Percentiles rank a stretch among this genome's conserved stretches.
These are phyloP conservation scores for Dasyornis broadbenti DNA, from an alignment of 2,113 vertebrate genomes.

Conservation along the genomic window DNA sequence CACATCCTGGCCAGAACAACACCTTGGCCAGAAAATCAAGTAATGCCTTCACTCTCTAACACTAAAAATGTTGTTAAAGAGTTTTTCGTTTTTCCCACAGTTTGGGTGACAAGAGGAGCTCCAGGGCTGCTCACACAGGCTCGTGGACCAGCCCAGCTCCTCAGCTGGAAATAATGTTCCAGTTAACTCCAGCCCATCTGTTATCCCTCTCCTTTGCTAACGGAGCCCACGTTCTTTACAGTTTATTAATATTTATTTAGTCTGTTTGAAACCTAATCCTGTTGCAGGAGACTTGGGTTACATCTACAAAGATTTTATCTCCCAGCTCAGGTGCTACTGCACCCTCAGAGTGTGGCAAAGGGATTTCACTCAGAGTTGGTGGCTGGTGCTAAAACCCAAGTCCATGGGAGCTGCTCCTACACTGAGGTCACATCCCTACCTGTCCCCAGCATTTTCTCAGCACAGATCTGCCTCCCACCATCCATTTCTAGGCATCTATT, in stretches of 20 bases:
- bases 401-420: not conserved
- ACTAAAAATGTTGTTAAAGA: no score
- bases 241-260: slow-evolving; percentile 51
- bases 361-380: not conserved
- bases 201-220: not conserved
- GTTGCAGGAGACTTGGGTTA: not conserved
- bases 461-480: accelerated
- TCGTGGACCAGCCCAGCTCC: not conserved
- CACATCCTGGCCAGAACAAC: no score
- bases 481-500: accelerated
- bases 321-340: not conserved
- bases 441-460: not conserved
- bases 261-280: not conserved
- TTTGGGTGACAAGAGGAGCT: not conserved
- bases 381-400: not conserved
- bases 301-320: not conserved
- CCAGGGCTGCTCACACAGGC: not conserved
- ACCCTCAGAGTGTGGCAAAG: no score
- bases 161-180: not conserved
- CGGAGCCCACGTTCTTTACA: accelerated
- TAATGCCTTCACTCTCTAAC: no score
- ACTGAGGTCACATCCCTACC: not conserved
- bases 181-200: slow-evolving; percentile 36
- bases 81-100: no score
- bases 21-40: no score